Percentiles rank a stretch among this genome's conserved stretches.
These are phyloP conservation scores for Oncorhynchus nerka DNA, from an alignment of 2,113 vertebrate genomes.

Conservation along the genomic window DNA sequence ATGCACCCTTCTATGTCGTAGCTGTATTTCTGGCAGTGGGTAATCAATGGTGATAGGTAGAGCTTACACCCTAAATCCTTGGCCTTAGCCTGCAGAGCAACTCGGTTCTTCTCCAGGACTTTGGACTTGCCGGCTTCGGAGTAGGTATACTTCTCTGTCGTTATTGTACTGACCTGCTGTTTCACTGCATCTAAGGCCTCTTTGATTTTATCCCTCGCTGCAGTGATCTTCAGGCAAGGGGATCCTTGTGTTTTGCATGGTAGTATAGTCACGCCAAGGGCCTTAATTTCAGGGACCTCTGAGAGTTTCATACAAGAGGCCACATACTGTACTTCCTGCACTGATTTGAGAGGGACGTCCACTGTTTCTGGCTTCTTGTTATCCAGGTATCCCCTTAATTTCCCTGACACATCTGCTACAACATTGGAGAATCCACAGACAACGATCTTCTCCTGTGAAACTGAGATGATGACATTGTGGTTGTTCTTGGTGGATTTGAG, in stretches of 20 bases:
- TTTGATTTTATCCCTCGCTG: constrained; percentile 44
- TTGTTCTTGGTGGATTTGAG: constrained; percentile 24
- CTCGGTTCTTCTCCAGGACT: constrained; percentile 47
- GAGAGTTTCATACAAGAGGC: constrained; percentile 40
- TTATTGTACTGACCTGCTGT: constrained; percentile 22
- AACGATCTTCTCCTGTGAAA: constrained; percentile 23
- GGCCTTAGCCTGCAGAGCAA: constrained; percentile 35
- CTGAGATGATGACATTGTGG: constrained; percentile 26
- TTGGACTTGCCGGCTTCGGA: constrained; percentile 52
- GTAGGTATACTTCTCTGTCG: constrained; percentile 31
- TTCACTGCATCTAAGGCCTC: constrained; percentile 25
- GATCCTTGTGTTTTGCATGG: constrained; percentile 5
- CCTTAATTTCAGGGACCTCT: constrained; percentile 36
- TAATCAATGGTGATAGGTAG: constrained; percentile 12
- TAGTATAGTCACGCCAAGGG: constrained; percentile 23
- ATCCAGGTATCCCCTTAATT: constrained; percentile 48
- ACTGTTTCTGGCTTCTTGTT: constrained; percentile 40
- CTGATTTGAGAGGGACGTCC: constrained; percentile 30
- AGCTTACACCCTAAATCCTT: constrained; percentile 38
- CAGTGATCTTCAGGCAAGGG: constrained; percentile 44
- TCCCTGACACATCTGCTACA: constrained; percentile 39
- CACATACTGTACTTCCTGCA: constrained; percentile 42
- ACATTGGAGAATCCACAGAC: constrained; percentile 46
- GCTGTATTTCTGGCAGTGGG: constrained; percentile 4
- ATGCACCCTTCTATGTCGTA: constrained; percentile 15